Base-by-base conservation (phyloP, 2,888 invertebrate genomes). In the Cynaeus angustus region DNA sequence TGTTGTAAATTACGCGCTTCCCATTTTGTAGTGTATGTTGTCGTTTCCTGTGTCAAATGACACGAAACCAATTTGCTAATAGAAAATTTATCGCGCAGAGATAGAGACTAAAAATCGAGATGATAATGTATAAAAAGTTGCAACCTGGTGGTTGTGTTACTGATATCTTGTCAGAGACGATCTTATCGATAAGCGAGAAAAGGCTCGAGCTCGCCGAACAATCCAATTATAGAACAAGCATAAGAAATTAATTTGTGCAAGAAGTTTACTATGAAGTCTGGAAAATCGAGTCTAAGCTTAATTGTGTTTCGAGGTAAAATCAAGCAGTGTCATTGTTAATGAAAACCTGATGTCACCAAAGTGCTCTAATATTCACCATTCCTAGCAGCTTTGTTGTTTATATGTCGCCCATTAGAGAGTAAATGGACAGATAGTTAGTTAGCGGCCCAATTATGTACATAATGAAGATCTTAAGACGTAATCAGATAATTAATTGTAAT, bases 1-100 rank as follows among this genome's bases (percentile, higher is more conserved):
- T 26, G 65, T 53, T 61, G 68, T 71, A 71, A 71, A 71, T 66
- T 71, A 68, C 66, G 65, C 8, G 13, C 55, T 10, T 13, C 10
- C 43, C 43, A 12, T 21, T 43, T 30, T 26, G 33, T 10, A 5
- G 13, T 52, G 52, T 33, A 55, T 14, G 55, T 41, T 33, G 33
- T n/a, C 30, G 33, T 41, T 55, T 38, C 16, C 37, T 55, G 56
- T 43, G 43, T 56, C 26, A 43, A 56, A 56, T 56, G 56, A 61
- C 61, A 37, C 48, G 26, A 6, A 33, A 37, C 21, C 61, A 61
- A 61, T 61, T 61, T 61, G 50, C 61, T 61, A 61, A 61, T 61
- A 61, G 61, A 61, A 61, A 61, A 48, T 61, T 61, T 61, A 61
- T 61, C 37, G 48, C 12, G 33, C 56, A 56, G 56, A 43, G 16